Conservation (phyloP, 1,140 invertebrate species). For the Heliconius hewitsoni region DNA sequence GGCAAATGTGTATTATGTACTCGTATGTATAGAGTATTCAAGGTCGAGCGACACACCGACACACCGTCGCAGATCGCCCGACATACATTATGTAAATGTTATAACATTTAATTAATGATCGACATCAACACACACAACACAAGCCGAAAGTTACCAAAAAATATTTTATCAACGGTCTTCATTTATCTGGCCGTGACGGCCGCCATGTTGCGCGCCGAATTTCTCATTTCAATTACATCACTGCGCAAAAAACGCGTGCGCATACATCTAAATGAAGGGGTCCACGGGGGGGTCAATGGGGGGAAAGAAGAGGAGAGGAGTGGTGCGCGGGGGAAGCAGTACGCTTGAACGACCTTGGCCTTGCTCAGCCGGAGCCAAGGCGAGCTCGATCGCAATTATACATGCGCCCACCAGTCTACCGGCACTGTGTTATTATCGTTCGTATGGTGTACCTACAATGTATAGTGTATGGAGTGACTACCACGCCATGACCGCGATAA, state of each 20-base stretch:
- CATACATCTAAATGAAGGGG: conserved; percentile 43
- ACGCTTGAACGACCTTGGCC: conserved; percentile 67
- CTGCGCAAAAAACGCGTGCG: conserved; percentile 73
- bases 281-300: conserved; percentile 25
- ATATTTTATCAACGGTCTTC: conserved; percentile 16
- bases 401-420: conserved; percentile 71
- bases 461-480: not conserved
- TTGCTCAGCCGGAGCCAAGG: conserved; percentile 69
- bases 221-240: conserved; percentile 79
- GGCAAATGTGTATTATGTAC: not conserved
- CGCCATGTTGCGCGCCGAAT: conserved; percentile 71
- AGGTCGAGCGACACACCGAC: not conserved
- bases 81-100: not conserved
- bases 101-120: conserved; percentile 6
- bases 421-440: conserved; percentile 48
- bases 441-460: not conserved
- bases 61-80: not conserved
- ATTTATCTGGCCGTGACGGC: conserved; percentile 56
- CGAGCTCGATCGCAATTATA: conserved; percentile 66
- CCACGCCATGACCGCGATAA: not conserved
- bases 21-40: not conserved
- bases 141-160: conserved; percentile 6
- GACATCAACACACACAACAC: not conserved
- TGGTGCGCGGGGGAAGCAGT: conserved; percentile 37
- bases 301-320: conserved; percentile 29